Evolutionary conservation across 2,888 invertebrate genomes (phyloP), one percentile per base, ranked within the genome.

Genomic region (Lasioglossum morio): DNA sequence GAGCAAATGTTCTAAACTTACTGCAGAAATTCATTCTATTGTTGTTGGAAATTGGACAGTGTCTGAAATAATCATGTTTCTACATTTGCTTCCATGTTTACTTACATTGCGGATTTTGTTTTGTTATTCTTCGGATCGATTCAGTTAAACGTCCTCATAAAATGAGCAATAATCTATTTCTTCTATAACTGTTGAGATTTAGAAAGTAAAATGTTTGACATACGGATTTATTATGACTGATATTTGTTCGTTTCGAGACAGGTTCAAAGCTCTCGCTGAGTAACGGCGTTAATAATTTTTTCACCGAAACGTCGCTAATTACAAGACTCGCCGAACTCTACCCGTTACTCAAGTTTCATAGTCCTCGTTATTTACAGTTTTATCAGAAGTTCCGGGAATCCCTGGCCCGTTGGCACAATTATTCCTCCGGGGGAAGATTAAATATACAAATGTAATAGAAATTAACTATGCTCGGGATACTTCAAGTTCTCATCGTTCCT

Each of bases 401-500:
- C 72, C 84, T 57, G 75, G 57, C 75, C 72, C 79, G 75, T 66
- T 72, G 37, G n/a, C 53, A 63, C 72, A 84, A 85, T 84, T 85
- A 85, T 84, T 85, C 72, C 85, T n/a, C 53, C 30, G 84, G 34
- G 84, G 53, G 72, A 53, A 85, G 75, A 85, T 85, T 79, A 85
- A 85, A 85, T 85, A 84, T 85, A 85, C 85, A 85, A 85, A 79
- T 85, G 79, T 85, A 85, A 85, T 85, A 84, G 84, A 85, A 85
- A 85, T 85, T 84, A 85, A 84, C 84, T 85, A 57, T 76, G 79
- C 85, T 84, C 84, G 27, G 66, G 84, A 84, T 85, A 84, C 75
- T 85, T 63, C 66, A 72, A 85, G 84, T 79, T 84, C 63, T 66
- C 72, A 46, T 57, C 72, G 72, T 76, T 72, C 75, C 53, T 72